Evolutionary conservation across 2,888 invertebrate genomes (phyloP).

Genomic region (Pterobdella sp.): DNA sequence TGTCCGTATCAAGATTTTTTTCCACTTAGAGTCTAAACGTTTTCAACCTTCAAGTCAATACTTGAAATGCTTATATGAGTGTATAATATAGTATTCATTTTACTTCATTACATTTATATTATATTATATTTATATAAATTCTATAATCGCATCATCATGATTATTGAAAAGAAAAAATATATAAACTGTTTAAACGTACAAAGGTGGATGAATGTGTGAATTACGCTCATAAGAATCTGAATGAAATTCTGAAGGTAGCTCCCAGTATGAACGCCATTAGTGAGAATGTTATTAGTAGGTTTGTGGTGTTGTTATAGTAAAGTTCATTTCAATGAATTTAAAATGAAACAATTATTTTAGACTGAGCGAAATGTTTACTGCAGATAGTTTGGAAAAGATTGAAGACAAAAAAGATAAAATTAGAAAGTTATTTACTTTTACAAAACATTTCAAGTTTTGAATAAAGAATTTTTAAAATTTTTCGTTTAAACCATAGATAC

Average conservation of each 20-base stretch:
- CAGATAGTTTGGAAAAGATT: neutral
- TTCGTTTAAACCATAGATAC: neutral
- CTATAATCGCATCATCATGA: neutral
- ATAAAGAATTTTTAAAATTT: neutral
- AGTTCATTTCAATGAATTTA: neutral
- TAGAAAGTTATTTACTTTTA: neutral
- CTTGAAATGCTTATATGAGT: neutral
- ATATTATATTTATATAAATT: constrained; percentile 1
- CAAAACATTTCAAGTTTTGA: neutral
- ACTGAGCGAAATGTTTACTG: too few species aligned
- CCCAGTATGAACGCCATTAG: neutral
- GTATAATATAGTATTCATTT: neutral
- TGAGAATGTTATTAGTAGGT: neutral
- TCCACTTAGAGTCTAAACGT: neutral
- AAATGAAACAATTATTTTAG: neutral
- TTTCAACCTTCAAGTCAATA: neutral
- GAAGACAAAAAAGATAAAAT: neutral
- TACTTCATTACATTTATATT: neutral
- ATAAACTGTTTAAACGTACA: neutral
- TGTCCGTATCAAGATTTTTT: too few species aligned
- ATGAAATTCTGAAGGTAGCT: neutral
- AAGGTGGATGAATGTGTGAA: constrained; percentile 1
- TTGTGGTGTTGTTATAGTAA: constrained; percentile 3
- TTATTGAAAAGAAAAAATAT: neutral
- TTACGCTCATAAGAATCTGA: neutral